These are phyloP conservation scores for Turdus rufiventris DNA, from an alignment of 2,113 vertebrate species.

Conservation along the genomic window DNA sequence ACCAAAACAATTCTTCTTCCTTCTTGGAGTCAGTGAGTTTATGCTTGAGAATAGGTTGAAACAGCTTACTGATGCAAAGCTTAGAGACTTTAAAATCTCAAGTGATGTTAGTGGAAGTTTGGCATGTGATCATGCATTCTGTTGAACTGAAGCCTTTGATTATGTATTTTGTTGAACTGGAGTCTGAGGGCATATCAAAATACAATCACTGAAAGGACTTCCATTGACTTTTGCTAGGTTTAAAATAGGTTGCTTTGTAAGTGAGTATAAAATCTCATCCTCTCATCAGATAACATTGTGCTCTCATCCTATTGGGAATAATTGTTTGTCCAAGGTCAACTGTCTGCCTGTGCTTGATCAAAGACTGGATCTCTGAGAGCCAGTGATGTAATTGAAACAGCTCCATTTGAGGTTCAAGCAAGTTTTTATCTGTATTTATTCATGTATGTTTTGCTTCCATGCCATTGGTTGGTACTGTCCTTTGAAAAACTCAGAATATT, in stretches of 20 bases:
- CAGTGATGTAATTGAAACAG: neutral
- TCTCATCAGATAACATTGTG: neutral
- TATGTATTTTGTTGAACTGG: neutral
- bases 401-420: neutral
- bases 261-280: neutral
- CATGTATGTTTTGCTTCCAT: neutral
- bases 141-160: neutral
- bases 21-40: neutral
- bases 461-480: neutral
- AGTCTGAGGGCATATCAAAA: neutral
- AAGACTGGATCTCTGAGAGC: neutral
- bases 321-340: neutral
- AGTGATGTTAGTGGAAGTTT: neutral
- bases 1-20: neutral
- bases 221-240: neutral
- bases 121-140: neutral
- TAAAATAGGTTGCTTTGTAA: neutral
- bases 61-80: no score
- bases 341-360: neutral
- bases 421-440: neutral
- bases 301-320: neutral
- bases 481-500: neutral
- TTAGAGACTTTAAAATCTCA: neutral
- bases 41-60: no score
- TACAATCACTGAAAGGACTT: neutral